These are phyloP conservation scores for Cichladusa arquata DNA, from an alignment of 2,113 vertebrate genomes.

Conservation along the genomic window DNA sequence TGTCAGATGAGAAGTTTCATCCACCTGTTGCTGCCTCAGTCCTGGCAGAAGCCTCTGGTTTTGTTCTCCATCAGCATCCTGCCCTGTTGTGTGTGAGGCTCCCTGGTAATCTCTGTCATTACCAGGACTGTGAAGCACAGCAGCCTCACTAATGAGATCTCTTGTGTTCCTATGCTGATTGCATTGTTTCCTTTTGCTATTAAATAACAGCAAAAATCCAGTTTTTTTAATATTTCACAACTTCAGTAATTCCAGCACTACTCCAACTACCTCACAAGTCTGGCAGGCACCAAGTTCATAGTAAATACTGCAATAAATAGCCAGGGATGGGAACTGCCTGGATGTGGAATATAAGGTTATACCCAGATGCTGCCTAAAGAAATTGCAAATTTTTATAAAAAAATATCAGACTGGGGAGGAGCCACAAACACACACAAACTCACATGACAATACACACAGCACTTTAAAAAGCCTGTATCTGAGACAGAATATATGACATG, in stretches of 20 bases:
- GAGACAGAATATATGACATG: neutral
- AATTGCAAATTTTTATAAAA: neutral
- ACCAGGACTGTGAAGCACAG: neutral
- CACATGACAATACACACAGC: neutral
- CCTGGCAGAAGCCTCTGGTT: neutral
- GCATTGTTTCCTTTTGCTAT: neutral
- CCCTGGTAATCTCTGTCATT: neutral
- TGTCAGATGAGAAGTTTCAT: neutral
- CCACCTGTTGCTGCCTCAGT: neutral
- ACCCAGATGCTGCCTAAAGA: neutral
- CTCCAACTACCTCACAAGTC: neutral
- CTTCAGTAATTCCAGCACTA: neutral
- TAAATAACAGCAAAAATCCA: neutral
- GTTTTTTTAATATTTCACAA: neutral
- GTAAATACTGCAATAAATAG: neutral
- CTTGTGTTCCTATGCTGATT: rapidly evolving
- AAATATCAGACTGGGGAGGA: neutral
- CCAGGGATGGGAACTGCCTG: neutral
- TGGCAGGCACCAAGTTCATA: neutral
- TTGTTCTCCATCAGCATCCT: neutral
- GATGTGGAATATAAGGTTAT: neutral
- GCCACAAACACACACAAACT: neutral
- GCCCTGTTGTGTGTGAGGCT: neutral
- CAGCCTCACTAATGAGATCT: neutral
- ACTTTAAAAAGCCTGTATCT: neutral